Evolutionary conservation across 30 jellyfish, hydroid and myxozoan genomes (phyloP).

Genomic region (Hydractinia echinata): DNA sequence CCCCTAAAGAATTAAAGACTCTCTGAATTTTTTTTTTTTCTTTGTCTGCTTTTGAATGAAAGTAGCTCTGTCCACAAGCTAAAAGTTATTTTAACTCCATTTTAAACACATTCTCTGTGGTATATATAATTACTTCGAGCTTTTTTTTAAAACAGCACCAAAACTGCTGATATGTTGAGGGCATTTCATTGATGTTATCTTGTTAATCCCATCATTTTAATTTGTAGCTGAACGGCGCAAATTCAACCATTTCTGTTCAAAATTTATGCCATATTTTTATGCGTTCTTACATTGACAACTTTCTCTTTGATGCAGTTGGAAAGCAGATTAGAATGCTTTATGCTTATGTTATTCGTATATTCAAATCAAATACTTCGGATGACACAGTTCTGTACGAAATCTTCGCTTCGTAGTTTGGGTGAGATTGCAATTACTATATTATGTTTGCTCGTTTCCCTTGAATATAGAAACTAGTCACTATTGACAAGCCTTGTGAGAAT

Average conservation of each 20-base stretch:
- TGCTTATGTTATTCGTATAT: slow-evolving; percentile 7
- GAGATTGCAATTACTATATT: not conserved
- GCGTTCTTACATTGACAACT: slow-evolving; percentile 10
- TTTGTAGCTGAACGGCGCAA: slow-evolving; percentile 6
- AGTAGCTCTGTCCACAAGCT: not conserved
- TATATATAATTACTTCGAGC: not conserved
- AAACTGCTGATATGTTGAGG: not conserved
- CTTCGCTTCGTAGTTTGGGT: slow-evolving; percentile 15
- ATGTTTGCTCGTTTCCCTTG: not conserved
- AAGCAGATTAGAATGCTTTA: not conserved
- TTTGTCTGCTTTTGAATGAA: not conserved
- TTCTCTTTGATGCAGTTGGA: slow-evolving; percentile 27
- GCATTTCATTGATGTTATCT: slow-evolving; percentile 11
- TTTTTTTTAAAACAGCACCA: slow-evolving; percentile 11
- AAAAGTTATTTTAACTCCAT: not conserved
- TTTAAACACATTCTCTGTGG: not conserved
- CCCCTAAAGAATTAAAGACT: too few relatives aligned
- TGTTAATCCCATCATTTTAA: slow-evolving; percentile 9
- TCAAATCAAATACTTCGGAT: slow-evolving; percentile 9
- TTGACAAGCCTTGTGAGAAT: not conserved
- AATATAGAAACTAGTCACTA: not conserved
- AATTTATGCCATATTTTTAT: slow-evolving; percentile 3
- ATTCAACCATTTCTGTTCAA: not conserved
- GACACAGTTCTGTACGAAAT: slow-evolving; percentile 10
- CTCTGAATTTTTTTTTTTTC: too few relatives aligned